These are phyloP conservation scores for Hemiscyllium ocellatum DNA, from an alignment of 2,113 vertebrate genomes.

Conservation along the genomic window DNA sequence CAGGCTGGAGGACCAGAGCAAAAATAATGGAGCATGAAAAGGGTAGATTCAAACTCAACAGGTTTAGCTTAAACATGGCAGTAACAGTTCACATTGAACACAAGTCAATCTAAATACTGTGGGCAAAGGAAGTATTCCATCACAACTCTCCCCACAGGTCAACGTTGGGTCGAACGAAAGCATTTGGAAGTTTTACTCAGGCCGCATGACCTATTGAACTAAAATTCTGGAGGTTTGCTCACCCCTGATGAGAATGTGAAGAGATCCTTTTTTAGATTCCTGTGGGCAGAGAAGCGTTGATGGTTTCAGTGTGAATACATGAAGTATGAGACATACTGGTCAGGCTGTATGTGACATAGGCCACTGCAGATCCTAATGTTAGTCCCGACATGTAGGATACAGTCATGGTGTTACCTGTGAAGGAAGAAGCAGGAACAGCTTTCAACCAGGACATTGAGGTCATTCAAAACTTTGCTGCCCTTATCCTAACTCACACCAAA, in stretches of 20 bases:
- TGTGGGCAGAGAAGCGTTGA: constrained; percentile 52
- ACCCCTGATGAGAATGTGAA: constrained; percentile 7
- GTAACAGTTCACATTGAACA: not conserved
- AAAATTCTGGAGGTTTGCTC: constrained; percentile 27
- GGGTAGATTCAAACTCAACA: not conserved
- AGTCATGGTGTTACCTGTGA: constrained; percentile 92
- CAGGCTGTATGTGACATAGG: constrained; percentile 88
- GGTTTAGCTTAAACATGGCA: not conserved
- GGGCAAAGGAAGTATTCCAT: not conserved
- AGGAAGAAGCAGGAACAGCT: not conserved
- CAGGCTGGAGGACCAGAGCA: not conserved
- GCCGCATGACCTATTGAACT: not conserved
- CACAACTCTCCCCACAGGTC: not conserved
- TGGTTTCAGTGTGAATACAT: constrained; percentile 50
- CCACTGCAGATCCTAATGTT: constrained; percentile 84
- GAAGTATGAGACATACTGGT: constrained; percentile 57
- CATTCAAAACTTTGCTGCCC: not conserved
- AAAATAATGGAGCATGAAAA: not conserved
- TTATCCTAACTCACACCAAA: not conserved
- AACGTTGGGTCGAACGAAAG: not conserved
- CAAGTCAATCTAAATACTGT: not conserved
- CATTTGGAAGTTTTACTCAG: not conserved
- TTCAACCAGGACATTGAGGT: not conserved
- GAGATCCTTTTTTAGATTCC: constrained; percentile 56
- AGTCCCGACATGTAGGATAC: constrained; percentile 95